Evolutionary conservation across 2,113 vertebrate species (phyloP).

Genomic region (Lagopus leucura): DNA sequence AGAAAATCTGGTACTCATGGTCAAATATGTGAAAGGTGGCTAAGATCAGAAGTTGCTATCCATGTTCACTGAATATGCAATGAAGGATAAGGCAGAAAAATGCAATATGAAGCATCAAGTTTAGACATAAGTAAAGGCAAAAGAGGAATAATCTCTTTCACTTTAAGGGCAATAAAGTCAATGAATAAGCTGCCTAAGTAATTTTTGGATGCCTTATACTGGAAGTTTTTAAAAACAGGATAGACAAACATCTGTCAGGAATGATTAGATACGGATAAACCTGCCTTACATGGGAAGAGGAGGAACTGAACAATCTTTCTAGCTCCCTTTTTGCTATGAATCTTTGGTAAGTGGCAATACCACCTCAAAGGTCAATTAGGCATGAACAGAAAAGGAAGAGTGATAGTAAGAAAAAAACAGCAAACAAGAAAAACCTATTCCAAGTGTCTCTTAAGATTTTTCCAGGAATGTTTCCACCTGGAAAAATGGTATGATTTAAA

Average conservation of each 20-base stretch:
- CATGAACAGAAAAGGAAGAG: background rate
- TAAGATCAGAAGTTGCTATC: background rate
- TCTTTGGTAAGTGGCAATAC: background rate
- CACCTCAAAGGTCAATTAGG: background rate
- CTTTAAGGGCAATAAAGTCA: background rate
- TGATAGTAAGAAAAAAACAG: background rate
- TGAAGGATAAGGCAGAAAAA: background rate
- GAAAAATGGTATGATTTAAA: background rate
- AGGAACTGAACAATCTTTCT: slow-evolving; percentile 17
- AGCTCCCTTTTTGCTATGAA: slow-evolving; percentile 29
- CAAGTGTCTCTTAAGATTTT: background rate
- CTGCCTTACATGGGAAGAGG: slow-evolving; percentile 6
- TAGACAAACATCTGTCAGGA: slow-evolving; percentile 51
- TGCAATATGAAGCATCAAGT: background rate
- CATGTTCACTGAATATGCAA: background rate
- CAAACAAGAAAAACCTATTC: background rate
- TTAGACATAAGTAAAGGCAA: background rate
- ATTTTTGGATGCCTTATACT: slow-evolving; percentile 22
- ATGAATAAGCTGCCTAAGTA: slow-evolving; percentile 33
- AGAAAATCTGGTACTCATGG: background rate
- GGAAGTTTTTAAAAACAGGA: slow-evolving; percentile 17
- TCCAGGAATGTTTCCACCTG: background rate
- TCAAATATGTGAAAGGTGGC: background rate
- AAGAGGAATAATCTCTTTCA: background rate
- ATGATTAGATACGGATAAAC: slow-evolving; percentile 44